Conservation (phyloP, 1,140 invertebrate genomes). For the Drosophila ohnishii region DNA sequence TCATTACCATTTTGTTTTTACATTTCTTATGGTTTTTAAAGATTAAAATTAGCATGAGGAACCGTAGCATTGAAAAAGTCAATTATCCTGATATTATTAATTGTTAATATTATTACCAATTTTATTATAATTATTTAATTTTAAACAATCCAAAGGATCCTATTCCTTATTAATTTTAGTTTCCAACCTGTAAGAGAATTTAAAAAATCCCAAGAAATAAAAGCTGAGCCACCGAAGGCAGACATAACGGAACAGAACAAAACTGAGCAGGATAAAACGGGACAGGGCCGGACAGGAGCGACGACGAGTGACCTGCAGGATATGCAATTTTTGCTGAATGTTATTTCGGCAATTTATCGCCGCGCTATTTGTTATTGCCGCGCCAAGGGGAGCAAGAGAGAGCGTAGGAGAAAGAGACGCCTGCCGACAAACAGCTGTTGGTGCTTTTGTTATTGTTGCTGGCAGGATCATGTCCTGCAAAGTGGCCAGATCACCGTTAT, state of each 20-base stretch:
- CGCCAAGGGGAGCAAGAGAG: neutral
- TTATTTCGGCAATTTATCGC: constrained; percentile 62
- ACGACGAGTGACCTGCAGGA: constrained; percentile 47
- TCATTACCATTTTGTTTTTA: neutral
- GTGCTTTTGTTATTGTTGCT: constrained; percentile 37
- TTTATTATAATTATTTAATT: neutral
- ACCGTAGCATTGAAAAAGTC: too few relatives aligned
- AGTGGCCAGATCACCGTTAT: constrained; percentile 69
- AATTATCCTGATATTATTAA: too few relatives aligned
- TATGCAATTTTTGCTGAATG: constrained; percentile 63
- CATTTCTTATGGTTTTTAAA: neutral
- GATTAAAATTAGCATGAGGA: neutral
- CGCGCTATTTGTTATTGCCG: constrained; percentile 61
- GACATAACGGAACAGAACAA: constrained; percentile 4
- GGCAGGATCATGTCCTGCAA: constrained; percentile 70
- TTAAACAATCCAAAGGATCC: neutral
- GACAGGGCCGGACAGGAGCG: constrained; percentile 20
- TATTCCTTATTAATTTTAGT: neutral
- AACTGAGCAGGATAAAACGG: constrained; percentile 9
- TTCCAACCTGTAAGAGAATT: neutral
- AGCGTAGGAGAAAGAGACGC: neutral
- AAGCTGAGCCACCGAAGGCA: neutral
- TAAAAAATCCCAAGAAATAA: neutral
- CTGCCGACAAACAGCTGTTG: constrained; percentile 63
- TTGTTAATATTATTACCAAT: too few relatives aligned